phyloP scores from a whole-genome alignment of 2,888 invertebrate genomes.

The Tupiocoris notatus region DNA sequence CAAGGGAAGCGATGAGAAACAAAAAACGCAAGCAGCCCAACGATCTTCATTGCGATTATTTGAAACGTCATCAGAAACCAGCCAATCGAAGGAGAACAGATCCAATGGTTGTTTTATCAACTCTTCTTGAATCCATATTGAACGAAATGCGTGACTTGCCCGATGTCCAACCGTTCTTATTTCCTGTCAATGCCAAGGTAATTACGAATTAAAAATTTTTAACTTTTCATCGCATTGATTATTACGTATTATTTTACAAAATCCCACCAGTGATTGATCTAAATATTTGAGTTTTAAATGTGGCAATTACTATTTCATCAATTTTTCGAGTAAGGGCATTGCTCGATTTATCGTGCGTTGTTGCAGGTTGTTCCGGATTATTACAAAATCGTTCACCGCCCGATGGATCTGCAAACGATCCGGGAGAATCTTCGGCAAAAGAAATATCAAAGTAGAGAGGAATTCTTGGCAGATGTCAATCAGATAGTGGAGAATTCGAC shows the following conservation, averaged over 20 bases:
- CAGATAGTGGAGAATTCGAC: constrained; percentile 95
- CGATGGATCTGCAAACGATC: constrained; percentile 97
- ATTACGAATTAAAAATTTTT: too few species aligned
- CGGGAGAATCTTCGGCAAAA: constrained; percentile 84
- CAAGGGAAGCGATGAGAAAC: constrained; percentile 67
- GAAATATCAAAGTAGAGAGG: constrained; percentile 92
- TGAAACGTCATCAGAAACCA: constrained; percentile 76
- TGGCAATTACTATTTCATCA: too few species aligned
- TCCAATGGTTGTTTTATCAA: constrained; percentile 91
- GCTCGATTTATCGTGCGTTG: too few species aligned
- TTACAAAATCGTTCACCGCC: constrained; percentile 83
- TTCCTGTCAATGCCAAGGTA: constrained; percentile 90
- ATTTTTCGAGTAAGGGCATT: too few species aligned
- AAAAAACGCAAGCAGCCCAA: constrained; percentile 66
- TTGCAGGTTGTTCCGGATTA: constrained; percentile 86
- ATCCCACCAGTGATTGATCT: too few species aligned
- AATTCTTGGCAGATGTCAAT: constrained; percentile 91
- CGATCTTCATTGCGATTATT: constrained; percentile 82
- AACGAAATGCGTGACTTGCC: constrained; percentile 90
- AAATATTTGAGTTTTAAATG: too few species aligned
- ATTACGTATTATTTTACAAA: too few species aligned
- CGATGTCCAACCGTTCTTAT: constrained; percentile 88
- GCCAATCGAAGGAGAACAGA: constrained; percentile 91
- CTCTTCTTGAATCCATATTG: constrained; percentile 84
- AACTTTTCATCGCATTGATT: too few species aligned